Base-by-base conservation (phyloP, 2,113 vertebrate species). In the Clarias gariepinus region DNA sequence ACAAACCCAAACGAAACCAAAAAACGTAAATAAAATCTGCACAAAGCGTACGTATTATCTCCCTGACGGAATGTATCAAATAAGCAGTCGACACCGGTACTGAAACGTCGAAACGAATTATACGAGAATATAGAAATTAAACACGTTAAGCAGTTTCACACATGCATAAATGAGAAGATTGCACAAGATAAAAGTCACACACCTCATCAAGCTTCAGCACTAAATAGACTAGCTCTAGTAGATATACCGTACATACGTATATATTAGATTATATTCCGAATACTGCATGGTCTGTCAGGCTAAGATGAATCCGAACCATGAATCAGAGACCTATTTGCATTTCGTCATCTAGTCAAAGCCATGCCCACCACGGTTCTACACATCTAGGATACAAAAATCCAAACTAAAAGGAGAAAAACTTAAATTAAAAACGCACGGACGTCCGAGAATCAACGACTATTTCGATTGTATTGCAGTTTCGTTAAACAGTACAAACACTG, bases 21-120 rank as follows among this genome's bases (percentile, higher is more conserved):
- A 66, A 71, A 33, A 68, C 1, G 28, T 92, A 94, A 93, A 95
- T 93, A 95, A 90, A 88, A 87, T 77, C 91, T 76, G 84, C 86
- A 90, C 78, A 73, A 89, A 84, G 92, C 94, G 90, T 95, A 86
- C 30, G 2, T 23, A 90, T 92, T 96, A 95, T 93, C 97, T 98
- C 98, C 97, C 97, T 99, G 97, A 99, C 95, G 98, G 98, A 99
- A 99, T 99, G 98, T 99, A 97, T 97, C 97, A 98, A 98, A 99
- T 97, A 98, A 97, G 97, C 97, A 97, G 96, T 98, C 92, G 96
- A 96, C 97, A 96, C 93, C 94, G 93, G 96, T 94, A 68, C n/a
- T 6, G 9, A 95, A 96, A 95, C 92, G 90, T 95, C 96, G 94
- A 98, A 47, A 97, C 96, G 96, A 96, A 96, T 94, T 96, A 93